Conservation (phyloP, 2,113 vertebrate genomes). For the rat (Rattus norvegicus) region DNA sequence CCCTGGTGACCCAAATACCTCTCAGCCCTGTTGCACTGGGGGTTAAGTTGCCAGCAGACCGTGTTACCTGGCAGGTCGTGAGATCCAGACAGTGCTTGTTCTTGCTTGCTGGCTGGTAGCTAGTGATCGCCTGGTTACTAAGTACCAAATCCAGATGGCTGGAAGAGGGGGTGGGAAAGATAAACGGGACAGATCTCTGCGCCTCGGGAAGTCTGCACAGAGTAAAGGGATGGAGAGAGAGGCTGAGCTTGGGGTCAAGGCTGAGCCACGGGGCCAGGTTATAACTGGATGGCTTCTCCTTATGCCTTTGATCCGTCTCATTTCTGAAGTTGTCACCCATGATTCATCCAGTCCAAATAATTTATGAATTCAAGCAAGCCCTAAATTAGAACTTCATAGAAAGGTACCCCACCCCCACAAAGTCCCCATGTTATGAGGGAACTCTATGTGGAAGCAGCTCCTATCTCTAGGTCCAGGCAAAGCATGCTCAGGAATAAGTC, state of each 20-base stretch:
- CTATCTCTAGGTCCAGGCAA: background rate
- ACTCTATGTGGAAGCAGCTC: background rate
- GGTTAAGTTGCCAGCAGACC: too few relatives aligned
- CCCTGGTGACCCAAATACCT: background rate
- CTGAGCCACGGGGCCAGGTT: background rate
- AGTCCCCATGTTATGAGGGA: background rate
- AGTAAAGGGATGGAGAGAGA: background rate
- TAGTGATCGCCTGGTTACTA: background rate
- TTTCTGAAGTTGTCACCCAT: background rate
- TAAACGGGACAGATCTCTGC: background rate
- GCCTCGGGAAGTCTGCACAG: background rate
- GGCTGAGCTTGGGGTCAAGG: background rate
- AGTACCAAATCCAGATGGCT: background rate
- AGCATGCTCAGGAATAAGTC: background rate
- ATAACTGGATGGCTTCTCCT: background rate
- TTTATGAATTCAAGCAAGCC: conserved; percentile 6
- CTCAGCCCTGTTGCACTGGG: background rate
- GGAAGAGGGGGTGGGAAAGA: background rate
- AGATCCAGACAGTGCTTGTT: background rate
- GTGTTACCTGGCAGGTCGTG: background rate
- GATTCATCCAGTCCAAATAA: background rate
- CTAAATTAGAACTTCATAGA: background rate
- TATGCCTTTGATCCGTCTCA: background rate
- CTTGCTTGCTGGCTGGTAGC: background rate
- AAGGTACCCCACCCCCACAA: background rate